These are phyloP conservation scores for Tautogolabrus adspersus DNA, from an alignment of 2,113 vertebrate genomes.

Conservation along the genomic window DNA sequence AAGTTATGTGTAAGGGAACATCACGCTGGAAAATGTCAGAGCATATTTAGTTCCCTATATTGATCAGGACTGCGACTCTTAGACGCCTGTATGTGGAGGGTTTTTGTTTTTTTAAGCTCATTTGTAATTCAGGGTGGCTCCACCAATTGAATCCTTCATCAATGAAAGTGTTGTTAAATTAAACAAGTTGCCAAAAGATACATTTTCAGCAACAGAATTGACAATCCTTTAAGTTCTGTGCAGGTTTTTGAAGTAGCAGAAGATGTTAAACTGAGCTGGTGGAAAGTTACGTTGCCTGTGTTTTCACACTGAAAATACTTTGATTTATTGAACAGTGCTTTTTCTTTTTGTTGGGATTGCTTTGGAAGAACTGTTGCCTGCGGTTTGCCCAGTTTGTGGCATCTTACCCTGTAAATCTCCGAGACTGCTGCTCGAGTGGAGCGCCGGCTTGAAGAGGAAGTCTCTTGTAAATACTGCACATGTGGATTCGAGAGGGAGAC, in stretches of 20 bases:
- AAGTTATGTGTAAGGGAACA: slow-evolving; percentile 24
- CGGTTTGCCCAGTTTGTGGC: not conserved
- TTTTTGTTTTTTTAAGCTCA: slow-evolving; percentile 12
- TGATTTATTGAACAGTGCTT: not conserved
- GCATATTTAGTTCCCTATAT: slow-evolving; percentile 39
- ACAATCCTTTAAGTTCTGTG: slow-evolving; percentile 61
- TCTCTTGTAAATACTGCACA: slow-evolving; percentile 53
- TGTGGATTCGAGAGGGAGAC: slow-evolving; percentile 31
- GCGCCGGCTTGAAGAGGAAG: slow-evolving; percentile 30
- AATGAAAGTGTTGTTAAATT: not conserved
- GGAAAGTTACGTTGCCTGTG: slow-evolving; percentile 9
- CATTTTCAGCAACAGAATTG: slow-evolving; percentile 43
- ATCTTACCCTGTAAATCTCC: slow-evolving; percentile 1
- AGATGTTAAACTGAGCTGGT: not conserved
- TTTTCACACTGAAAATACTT: slow-evolving; percentile 7
- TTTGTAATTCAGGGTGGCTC: slow-evolving; percentile 18
- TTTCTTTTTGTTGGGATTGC: not conserved
- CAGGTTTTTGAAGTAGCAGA: slow-evolving; percentile 13
- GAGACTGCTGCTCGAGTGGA: slow-evolving; percentile 25
- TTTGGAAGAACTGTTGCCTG: not conserved
- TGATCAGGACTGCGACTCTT: slow-evolving; percentile 8
- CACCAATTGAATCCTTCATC: slow-evolving; percentile 1
- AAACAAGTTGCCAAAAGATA: not conserved
- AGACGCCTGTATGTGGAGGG: slow-evolving; percentile 3
- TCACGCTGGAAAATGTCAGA: slow-evolving; percentile 22